phyloP scores from a whole-genome alignment of 2,888 invertebrate species.

The Flabesymbios commensalis region DNA sequence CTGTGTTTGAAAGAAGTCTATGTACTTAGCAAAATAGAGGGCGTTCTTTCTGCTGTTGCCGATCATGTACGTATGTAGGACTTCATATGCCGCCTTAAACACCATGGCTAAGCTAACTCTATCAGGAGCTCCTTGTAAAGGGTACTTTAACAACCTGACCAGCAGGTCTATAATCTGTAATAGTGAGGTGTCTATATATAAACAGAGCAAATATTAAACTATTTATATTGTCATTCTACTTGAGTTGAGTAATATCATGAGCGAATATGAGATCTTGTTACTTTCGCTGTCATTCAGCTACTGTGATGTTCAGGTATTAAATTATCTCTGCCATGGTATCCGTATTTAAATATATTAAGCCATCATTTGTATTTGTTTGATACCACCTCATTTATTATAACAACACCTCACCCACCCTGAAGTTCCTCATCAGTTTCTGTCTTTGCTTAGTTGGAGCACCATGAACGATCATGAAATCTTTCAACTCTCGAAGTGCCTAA shows the following conservation, averaged over 20 bases:
- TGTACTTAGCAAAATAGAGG: conserved; percentile 46
- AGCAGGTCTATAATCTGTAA: conserved; percentile 39
- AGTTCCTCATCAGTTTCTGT: conserved; percentile 43
- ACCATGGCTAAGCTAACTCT: conserved; percentile 27
- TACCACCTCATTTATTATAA: no score
- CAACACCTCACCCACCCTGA: conserved; percentile 38
- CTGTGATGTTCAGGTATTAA: no score
- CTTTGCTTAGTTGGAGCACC: conserved; percentile 36
- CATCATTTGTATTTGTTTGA: no score
- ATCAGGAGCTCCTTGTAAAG: conserved; percentile 33
- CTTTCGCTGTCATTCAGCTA: no score
- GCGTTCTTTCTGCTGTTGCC: conserved; percentile 47
- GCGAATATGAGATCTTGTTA: no score
- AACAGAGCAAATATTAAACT: not conserved
- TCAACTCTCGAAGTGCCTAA: conserved; percentile 37
- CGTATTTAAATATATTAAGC: no score
- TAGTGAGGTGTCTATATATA: not conserved
- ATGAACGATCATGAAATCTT: conserved; percentile 34
- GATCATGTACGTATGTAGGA: conserved; percentile 42
- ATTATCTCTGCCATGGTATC: no score
- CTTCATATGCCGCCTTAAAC: conserved; percentile 36
- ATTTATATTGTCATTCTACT: not conserved
- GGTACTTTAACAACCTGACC: conserved; percentile 39
- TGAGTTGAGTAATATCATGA: no score
- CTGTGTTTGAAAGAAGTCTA: conserved; percentile 46